phyloP scores from a whole-genome alignment of 2,888 invertebrate genomes.

The Aleiodes alternator region DNA sequence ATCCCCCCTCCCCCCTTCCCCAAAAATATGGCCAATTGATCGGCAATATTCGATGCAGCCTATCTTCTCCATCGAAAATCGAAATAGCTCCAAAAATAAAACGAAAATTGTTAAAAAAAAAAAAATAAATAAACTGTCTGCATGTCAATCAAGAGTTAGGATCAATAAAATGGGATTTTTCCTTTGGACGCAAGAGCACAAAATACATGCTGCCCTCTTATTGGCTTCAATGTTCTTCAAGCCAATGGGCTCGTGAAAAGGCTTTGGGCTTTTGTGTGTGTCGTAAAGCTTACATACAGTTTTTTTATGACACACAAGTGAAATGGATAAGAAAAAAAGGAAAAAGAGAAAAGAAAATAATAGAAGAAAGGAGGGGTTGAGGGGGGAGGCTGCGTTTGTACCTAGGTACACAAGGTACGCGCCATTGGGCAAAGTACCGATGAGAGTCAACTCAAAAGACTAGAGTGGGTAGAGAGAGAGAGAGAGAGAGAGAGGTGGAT shows the following conservation, averaged over 20 bases:
- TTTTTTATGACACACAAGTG: conserved; percentile 20
- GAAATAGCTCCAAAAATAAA: background rate
- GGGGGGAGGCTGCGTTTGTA: background rate
- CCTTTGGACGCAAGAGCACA: background rate
- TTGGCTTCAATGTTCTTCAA: conserved; percentile 4
- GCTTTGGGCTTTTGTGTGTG: background rate
- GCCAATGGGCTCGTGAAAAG: conserved; percentile 15
- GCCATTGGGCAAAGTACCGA: conserved; percentile 48
- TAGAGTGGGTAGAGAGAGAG: background rate
- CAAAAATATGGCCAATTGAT: too few relatives aligned
- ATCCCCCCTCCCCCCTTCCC: too few relatives aligned
- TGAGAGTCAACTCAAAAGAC: conserved; percentile 41
- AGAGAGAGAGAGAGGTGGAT: background rate
- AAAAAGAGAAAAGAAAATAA: background rate
- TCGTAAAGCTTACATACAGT: conserved; percentile 10
- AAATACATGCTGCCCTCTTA: background rate
- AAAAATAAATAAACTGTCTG: background rate
- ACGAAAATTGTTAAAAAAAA: background rate
- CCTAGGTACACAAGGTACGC: conserved; percentile 19
- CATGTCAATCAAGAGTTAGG: conserved; percentile 13
- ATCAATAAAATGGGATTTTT: conserved; percentile 1
- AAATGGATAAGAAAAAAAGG: background rate
- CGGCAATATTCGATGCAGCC: background rate
- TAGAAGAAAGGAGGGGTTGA: too few relatives aligned
- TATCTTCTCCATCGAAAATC: background rate